Base-by-base conservation (phyloP, 92 coral and sea anemone species). In the Porites rus region DNA sequence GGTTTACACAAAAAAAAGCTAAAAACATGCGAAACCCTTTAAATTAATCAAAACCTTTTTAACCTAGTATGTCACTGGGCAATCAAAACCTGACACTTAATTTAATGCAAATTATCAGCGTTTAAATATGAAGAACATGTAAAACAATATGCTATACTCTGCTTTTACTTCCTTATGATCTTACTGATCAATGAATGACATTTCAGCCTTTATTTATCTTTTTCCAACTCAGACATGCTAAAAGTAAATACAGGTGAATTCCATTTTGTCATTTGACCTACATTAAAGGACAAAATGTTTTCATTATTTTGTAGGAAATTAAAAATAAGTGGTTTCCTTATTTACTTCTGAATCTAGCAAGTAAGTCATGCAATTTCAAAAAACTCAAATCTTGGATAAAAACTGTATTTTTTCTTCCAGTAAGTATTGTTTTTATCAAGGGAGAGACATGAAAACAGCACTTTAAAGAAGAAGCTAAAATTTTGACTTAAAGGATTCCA, bases 271-370 rank as follows among this genome's bases (percentile, higher is more conserved):
- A 25, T 69, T 38, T 69, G 58, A 58, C 1, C 1, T 70, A 18
- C 7, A 69, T 69, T n/a, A 81, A 19, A 43, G 72, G 61, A 74
- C 25, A 53, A 16, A 80, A 58, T 83, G 60, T 83, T 83, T 72
- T 83, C 24, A 83, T 74, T 74, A 83, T 74, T 65, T 70, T 18
- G 69, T 25, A 74, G 87, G 87, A 83, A 72, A 83, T 83, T 83
- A 74, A 73, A 83, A 83, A 61, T 81, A 61, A 72, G 87, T 73
- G 87, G 74, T 74, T 83, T 83, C 63, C 63, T 28, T 83, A 75
- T 83, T 83, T 83, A 73, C 46, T 73, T 60, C 64, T 38, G 17
- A 43, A 61, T 20, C n/a, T 63, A 28, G 13, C 72, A 5, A 43
- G 72, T 13, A 69, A 74, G 87, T 83, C 87, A 83, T 83, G 80